Evolutionary conservation across 2,888 invertebrate species (phyloP), one percentile per base, ranked within the genome.

Genomic region (Amphiduros pacificus): DNA sequence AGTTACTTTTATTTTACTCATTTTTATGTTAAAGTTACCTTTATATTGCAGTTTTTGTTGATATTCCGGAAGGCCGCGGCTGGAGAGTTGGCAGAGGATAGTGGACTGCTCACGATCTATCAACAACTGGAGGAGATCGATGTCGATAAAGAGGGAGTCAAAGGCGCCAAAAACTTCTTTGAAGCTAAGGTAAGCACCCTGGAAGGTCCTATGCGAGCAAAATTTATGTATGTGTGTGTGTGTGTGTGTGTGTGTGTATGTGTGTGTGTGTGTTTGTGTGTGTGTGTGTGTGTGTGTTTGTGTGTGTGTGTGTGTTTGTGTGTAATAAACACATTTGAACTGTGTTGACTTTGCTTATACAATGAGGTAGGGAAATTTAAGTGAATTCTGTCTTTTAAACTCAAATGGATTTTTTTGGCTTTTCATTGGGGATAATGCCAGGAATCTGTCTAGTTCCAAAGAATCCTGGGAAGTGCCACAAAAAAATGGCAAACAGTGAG

Each of bases 121-220:
- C 87, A 89, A 69, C 75, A 79, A 60, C 85, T 95, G 31, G 91
- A 93, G 5, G 95, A 95, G 84, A 91, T 96, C 63, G 90, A 94
- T 78, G 95, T 96, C 0, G 93, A 94, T 69, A 90, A 93, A 85
- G 94, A 94, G 24, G 96, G 96, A 0, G 96, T 96, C 0, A 91
- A 90, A 68, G 96, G 94, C 17, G 96, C 96, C 36, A 95, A 95
- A 81, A 90, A 91, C 78, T 96, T 96, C 85, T 96, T 96, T 78
- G 94, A 95, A 85, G 93, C 94, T 0, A 96, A 96, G 85, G 90
- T 90, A 80, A 62, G 59, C 11, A 20, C 20, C 9, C 11, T 9
- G 24, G 11, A 24, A 20, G 14, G 41, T 20, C 6, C 6, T 9
- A 26, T 9, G 5, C 24, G 24, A 52, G 24, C n/a, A 14, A 14